A percentile compares a stretch with the other conserved stretches of the same genome.
Evolutionary conservation across 2,797 vertebrate species (phyloP).

Genomic region (Myripristis jacobus): DNA sequence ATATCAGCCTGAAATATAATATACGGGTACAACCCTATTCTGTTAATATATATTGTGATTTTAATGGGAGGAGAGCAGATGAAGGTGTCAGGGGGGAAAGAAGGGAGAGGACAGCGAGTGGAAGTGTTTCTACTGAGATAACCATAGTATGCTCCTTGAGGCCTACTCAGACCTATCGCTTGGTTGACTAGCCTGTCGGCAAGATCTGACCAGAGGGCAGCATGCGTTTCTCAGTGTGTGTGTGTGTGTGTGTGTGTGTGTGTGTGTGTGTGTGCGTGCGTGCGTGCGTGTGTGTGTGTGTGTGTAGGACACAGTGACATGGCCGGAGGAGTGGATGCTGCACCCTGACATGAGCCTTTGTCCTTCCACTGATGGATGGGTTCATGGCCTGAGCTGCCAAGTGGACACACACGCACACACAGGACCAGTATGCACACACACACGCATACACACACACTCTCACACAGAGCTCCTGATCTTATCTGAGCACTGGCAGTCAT

Average conservation of each 20-base stretch:
- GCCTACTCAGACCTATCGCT: slow-evolving; percentile 47
- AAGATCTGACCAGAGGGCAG: slow-evolving; percentile 42
- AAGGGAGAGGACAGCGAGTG: neutral
- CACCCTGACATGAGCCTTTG: slow-evolving; percentile 90
- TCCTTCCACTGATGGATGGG: slow-evolving; percentile 88
- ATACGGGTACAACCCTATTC: too few species aligned
- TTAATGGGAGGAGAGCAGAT: neutral
- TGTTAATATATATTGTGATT: too few species aligned
- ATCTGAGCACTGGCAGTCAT: slow-evolving; percentile 80
- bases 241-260: slow-evolving; percentile 19
- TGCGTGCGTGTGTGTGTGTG: slow-evolving; percentile 15
- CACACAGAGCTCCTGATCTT: slow-evolving; percentile 81
- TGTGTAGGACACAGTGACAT: slow-evolving; percentile 65
- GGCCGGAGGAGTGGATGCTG: slow-evolving; percentile 80
- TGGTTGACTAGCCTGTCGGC: slow-evolving; percentile 54
- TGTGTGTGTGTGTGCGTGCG: slow-evolving; percentile 19
- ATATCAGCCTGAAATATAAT: too few species aligned
- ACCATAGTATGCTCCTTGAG: slow-evolving; percentile 57
- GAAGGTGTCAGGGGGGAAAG: neutral
- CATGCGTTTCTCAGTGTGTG: neutral
- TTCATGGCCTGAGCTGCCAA: slow-evolving; percentile 75
- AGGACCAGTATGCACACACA: slow-evolving; percentile 40
- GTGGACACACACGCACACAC: slow-evolving; percentile 75
- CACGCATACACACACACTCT: slow-evolving; percentile 37
- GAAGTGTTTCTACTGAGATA: slow-evolving; percentile 34